Evolutionary conservation across 2,113 vertebrate genomes (phyloP).

Genomic region (Miniopterus natalensis): DNA sequence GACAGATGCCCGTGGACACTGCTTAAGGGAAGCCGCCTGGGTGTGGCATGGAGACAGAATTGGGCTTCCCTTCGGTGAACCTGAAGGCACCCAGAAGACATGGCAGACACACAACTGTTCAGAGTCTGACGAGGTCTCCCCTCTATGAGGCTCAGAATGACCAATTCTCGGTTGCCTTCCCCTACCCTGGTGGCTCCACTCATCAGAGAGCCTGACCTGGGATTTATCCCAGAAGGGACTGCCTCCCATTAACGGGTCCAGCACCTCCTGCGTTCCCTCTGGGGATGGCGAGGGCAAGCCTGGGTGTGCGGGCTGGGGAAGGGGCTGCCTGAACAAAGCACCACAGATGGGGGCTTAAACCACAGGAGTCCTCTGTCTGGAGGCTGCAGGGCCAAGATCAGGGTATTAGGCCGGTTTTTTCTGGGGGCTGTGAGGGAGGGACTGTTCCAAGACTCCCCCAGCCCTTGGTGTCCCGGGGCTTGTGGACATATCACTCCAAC

Average conservation of each 20-base stretch:
- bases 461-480: neutral
- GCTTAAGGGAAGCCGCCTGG: neutral
- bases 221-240: neutral
- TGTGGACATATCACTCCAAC: fast-evolving
- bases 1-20: neutral
- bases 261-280: neutral
- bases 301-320: no score
- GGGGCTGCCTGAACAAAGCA: neutral
- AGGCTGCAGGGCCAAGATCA: fast-evolving
- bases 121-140: neutral
- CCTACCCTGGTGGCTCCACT: neutral
- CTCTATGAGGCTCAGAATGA: neutral
- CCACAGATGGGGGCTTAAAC: neutral
- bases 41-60: neutral
- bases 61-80: neutral
- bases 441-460: neutral
- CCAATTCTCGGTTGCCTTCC: neutral
- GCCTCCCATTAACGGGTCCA: neutral
- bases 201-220: neutral
- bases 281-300: no score
- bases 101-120: no score
- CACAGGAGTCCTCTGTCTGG: neutral
- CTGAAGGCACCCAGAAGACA: neutral
- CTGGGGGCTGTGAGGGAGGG: no score
- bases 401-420: neutral